Conservation (phyloP, 2,113 vertebrate species). For the Agelaius tricolor region DNA sequence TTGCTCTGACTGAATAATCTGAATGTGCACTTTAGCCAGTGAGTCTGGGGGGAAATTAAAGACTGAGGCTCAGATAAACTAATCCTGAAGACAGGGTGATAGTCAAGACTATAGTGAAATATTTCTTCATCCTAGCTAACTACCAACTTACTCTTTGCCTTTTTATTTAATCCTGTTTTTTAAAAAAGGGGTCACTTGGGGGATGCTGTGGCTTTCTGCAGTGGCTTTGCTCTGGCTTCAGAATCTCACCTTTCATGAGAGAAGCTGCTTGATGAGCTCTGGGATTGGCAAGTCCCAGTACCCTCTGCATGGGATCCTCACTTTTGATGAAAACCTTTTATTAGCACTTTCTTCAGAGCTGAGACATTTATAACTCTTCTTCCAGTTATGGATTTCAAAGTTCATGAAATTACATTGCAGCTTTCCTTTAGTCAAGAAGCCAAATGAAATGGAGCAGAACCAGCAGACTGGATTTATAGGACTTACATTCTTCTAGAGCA, state of each 20-base stretch:
- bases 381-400: neutral
- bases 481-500: neutral
- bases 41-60: neutral
- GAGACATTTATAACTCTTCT: neutral
- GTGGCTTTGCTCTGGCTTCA: neutral
- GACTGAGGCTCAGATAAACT: neutral
- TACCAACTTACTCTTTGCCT: neutral
- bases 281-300: neutral
- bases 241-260: neutral
- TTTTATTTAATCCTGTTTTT: neutral
- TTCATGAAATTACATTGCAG: neutral
- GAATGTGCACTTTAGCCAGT: neutral
- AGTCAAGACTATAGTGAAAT: neutral
- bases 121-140: neutral
- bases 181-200: neutral
- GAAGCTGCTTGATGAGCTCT: neutral
- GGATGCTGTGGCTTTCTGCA: neutral
- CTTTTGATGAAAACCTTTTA: neutral
- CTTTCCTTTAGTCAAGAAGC: neutral
- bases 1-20: neutral
- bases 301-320: neutral
- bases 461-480: neutral
- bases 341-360: neutral
- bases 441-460: neutral
- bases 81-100: neutral